These are phyloP conservation scores for Diarsia brunnea DNA, from an alignment of 2,888 invertebrate genomes.

Conservation along the genomic window DNA sequence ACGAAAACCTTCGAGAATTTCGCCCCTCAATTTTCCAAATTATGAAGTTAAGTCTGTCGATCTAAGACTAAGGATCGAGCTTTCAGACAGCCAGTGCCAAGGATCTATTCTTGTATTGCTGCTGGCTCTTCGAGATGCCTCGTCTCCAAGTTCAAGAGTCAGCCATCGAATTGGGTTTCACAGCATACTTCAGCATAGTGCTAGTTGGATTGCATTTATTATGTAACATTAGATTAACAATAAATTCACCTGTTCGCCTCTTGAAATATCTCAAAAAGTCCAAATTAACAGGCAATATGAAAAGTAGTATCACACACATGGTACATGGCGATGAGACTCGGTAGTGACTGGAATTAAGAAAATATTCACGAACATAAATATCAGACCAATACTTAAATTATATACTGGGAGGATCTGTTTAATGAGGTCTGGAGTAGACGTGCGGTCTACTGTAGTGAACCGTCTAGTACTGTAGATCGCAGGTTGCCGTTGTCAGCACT, in stretches of 20 bases:
- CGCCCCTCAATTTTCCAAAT: not conserved
- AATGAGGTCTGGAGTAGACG: no score
- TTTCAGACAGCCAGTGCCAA: not conserved
- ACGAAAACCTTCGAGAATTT: not conserved
- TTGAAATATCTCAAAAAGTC: constrained; percentile 76
- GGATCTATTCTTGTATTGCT: no score
- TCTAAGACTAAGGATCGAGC: not conserved
- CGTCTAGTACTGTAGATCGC: not conserved
- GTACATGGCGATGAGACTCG: constrained; percentile 74
- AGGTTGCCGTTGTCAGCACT: not conserved
- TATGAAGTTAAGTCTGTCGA: not conserved
- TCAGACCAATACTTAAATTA: not conserved
- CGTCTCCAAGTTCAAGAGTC: not conserved
- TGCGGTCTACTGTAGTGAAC: no score
- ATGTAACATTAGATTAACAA: not conserved
- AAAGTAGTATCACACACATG: constrained; percentile 75
- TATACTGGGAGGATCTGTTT: no score
- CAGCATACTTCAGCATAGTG: not conserved
- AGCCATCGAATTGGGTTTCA: not conserved
- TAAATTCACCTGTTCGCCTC: constrained; percentile 68
- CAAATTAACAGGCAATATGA: constrained; percentile 75
- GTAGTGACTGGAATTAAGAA: constrained; percentile 71
- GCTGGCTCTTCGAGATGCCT: not conserved
- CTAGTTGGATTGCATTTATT: not conserved
- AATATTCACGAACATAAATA: not conserved